These are phyloP conservation scores for Elymnias hypermnestra DNA, from an alignment of 1,140 invertebrate genomes.

Conservation along the genomic window DNA sequence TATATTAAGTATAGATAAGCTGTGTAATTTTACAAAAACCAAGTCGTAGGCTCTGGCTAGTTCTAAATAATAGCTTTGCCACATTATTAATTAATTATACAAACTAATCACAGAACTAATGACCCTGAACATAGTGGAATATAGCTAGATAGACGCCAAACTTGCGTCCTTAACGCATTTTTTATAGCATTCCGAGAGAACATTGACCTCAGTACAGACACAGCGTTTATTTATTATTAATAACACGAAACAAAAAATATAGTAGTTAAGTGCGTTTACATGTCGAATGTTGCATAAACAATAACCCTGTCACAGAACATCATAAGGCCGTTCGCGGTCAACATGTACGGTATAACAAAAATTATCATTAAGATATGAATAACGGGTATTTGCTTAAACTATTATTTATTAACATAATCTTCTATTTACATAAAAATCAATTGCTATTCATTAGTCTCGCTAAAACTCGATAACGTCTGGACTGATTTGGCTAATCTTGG, in stretches of 20 bases:
- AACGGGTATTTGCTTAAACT: no score
- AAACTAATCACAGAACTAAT: constrained; percentile 42
- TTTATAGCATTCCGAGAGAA: constrained; percentile 63
- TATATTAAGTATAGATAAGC: no score
- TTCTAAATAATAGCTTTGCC: background rate
- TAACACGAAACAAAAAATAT: constrained; percentile 56
- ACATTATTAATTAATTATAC: constrained; percentile 9
- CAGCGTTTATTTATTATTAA: constrained; percentile 64
- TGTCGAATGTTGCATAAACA: constrained; percentile 13
- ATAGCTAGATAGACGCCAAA: constrained; percentile 50
- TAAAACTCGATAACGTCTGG: no score
- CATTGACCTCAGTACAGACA: constrained; percentile 62
- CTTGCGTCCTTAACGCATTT: constrained; percentile 66
- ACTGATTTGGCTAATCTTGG: no score
- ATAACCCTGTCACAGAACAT: constrained; percentile 5
- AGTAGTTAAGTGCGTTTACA: constrained; percentile 47
- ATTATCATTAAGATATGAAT: no score
- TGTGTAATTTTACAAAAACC: no score
- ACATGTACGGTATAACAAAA: no score
- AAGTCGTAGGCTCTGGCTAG: no score
- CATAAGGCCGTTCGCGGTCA: no score
- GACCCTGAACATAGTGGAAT: constrained; percentile 31
- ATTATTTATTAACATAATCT: no score
- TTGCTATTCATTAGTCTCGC: no score
- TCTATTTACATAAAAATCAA: no score